Evolutionary conservation across 2,888 invertebrate species (phyloP).

Genomic region (Acleris emargana): DNA sequence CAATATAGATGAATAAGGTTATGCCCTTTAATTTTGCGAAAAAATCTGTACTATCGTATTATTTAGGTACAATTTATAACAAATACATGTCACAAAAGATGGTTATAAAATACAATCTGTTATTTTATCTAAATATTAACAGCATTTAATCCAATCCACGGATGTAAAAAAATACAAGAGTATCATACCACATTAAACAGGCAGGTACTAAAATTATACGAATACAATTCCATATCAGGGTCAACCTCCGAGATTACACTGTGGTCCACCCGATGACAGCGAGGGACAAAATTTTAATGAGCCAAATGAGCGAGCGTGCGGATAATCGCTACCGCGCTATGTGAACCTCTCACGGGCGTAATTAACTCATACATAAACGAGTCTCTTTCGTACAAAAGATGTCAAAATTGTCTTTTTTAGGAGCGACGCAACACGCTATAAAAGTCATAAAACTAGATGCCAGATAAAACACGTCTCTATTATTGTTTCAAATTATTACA

Average conservation of each 20-base stretch:
- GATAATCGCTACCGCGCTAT: constrained; percentile 49
- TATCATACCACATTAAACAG: not conserved
- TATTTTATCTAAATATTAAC: too few relatives aligned
- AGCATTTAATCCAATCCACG: too few relatives aligned
- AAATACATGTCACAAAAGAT: too few relatives aligned
- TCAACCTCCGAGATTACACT: constrained; percentile 50
- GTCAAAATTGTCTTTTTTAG: constrained; percentile 10
- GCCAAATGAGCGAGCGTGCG: constrained; percentile 59
- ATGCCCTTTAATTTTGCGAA: too few relatives aligned
- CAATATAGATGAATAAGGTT: too few relatives aligned
- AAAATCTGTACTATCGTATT: too few relatives aligned
- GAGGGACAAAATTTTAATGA: constrained; percentile 67
- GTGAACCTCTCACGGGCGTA: constrained; percentile 53
- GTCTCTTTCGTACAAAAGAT: constrained; percentile 42
- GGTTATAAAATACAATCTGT: too few relatives aligned
- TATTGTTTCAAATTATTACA: constrained; percentile 12
- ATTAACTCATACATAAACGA: constrained; percentile 49
- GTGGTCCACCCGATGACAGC: constrained; percentile 54
- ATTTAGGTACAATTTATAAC: too few relatives aligned
- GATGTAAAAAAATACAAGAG: not conserved
- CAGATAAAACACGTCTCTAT: constrained; percentile 6
- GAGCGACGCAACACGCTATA: constrained; percentile 20
- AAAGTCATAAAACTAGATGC: constrained; percentile 10
- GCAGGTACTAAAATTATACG: constrained; percentile 7
- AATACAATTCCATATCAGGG: constrained; percentile 25